Evolutionary conservation across 2,113 vertebrate species (phyloP).

Genomic region (Pachycephala philippinensis): DNA sequence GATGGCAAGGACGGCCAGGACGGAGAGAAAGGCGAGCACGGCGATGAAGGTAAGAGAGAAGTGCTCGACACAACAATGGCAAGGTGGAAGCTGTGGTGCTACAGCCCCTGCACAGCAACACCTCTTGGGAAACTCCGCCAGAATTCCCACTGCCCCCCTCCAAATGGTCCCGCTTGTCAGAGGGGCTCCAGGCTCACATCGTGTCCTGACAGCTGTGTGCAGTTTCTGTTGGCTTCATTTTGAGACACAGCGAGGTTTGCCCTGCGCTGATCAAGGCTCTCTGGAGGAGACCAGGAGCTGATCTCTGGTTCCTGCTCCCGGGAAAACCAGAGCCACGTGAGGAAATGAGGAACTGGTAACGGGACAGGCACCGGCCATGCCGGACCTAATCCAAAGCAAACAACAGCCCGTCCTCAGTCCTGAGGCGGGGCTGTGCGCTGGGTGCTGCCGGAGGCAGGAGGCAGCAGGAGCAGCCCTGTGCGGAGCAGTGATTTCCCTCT

Average conservation of each 20-base stretch:
- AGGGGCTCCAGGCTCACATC: rapidly evolving
- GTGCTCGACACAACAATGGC: rapidly evolving
- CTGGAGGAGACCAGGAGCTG: rapidly evolving
- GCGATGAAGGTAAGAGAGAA: slow-evolving; percentile 78
- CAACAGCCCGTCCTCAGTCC: neutral
- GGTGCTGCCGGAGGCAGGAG: neutral
- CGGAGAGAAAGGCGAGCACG: slow-evolving; percentile 81
- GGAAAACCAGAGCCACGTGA: neutral
- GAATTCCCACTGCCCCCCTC: neutral
- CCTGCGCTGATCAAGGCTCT: neutral
- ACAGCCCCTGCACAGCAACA: neutral
- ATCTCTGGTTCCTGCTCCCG: neutral
- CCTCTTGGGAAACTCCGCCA: neutral
- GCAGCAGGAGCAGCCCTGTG: neutral
- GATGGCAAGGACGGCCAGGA: slow-evolving; percentile 89
- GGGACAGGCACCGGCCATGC: neutral
- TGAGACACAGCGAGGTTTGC: neutral
- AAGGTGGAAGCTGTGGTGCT: neutral
- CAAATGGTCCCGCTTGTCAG: neutral
- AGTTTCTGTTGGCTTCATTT: neutral
- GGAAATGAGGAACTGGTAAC: neutral
- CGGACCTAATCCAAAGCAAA: neutral
- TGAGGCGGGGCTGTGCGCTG: neutral
- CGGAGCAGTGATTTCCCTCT: neutral
- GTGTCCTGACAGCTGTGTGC: neutral